phyloP scores from a whole-genome alignment of 2,797 vertebrate genomes.

The Microchirus variegatus region DNA sequence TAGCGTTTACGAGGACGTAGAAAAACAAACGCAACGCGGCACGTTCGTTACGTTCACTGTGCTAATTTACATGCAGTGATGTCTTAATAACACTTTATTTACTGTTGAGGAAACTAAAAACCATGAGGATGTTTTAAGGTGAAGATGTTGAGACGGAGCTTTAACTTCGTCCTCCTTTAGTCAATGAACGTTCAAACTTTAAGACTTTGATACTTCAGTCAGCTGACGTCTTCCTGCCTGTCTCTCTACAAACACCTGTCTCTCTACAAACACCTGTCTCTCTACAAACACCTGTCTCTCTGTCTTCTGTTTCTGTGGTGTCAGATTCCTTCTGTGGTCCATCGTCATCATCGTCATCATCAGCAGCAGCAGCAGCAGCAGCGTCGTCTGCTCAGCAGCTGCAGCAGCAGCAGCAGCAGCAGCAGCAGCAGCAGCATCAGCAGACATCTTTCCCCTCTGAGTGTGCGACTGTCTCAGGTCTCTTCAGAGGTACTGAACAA shows the following conservation, averaged over 20 bases:
- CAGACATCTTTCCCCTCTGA: constrained; percentile 89
- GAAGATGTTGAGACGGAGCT: too few species aligned
- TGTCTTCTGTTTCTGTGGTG: constrained; percentile 74
- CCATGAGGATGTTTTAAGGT: too few species aligned
- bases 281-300: constrained; percentile 56
- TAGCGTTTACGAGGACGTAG: too few species aligned
- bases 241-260: constrained; percentile 45
- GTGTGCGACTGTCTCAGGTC: constrained; percentile 91
- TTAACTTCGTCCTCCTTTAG: neutral
- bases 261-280: constrained; percentile 64
- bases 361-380: too few species aligned
- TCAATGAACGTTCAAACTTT: neutral
- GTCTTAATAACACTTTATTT: too few species aligned
- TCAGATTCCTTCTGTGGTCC: constrained; percentile 95
- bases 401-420: too few species aligned
- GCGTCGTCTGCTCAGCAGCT: constrained; percentile 84
- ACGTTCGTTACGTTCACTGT: too few species aligned
- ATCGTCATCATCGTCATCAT: constrained; percentile 86
- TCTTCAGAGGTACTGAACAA: constrained; percentile 89
- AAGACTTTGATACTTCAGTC: constrained; percentile 5
- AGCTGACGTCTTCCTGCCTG: constrained; percentile 49
- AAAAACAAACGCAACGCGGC: too few species aligned
- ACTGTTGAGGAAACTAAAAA: too few species aligned
- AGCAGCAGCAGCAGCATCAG: constrained; percentile 85
- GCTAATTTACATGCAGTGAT: too few species aligned